phyloP scores from a whole-genome alignment of 2,113 vertebrate genomes.

The Columbina picui region DNA sequence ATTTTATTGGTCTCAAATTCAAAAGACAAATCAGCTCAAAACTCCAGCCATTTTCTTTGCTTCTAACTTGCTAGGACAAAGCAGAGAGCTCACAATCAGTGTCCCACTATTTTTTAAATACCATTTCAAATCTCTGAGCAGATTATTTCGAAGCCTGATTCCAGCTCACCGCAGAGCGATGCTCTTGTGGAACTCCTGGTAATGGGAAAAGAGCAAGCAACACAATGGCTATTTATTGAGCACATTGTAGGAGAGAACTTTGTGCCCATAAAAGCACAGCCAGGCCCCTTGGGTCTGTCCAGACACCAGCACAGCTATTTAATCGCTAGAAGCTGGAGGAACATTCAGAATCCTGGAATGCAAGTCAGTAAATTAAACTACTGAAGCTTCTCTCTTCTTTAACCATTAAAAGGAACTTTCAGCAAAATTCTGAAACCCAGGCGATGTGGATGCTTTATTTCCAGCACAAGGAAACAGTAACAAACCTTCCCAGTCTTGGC shows the following conservation, averaged over 20 bases:
- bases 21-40: constrained; percentile 10
- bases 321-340: constrained; percentile 6
- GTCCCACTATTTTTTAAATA: constrained; percentile 32
- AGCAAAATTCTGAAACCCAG: neutral
- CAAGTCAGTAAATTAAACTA: constrained; percentile 44
- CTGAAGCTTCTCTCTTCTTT: constrained; percentile 3
- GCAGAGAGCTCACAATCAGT: neutral
- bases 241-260: constrained; percentile 24
- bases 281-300: constrained; percentile 11
- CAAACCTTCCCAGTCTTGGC: neutral
- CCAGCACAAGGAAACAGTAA: neutral
- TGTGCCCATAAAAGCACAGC: constrained; percentile 60
- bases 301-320: constrained; percentile 40
- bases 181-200: constrained; percentile 23
- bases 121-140: constrained; percentile 18
- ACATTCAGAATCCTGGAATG: constrained; percentile 25
- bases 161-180: neutral
- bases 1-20: neutral
- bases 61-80: constrained; percentile 6
- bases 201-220: constrained; percentile 25
- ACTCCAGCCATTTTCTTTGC: neutral
- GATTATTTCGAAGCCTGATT: constrained; percentile 48
- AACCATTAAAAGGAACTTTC: neutral
- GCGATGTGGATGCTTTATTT: neutral
- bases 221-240: constrained; percentile 37